Percentiles rank a stretch among this genome's conserved stretches.
Conservation (phyloP, 2,888 invertebrate genomes). For the Isoperla grammatica region DNA sequence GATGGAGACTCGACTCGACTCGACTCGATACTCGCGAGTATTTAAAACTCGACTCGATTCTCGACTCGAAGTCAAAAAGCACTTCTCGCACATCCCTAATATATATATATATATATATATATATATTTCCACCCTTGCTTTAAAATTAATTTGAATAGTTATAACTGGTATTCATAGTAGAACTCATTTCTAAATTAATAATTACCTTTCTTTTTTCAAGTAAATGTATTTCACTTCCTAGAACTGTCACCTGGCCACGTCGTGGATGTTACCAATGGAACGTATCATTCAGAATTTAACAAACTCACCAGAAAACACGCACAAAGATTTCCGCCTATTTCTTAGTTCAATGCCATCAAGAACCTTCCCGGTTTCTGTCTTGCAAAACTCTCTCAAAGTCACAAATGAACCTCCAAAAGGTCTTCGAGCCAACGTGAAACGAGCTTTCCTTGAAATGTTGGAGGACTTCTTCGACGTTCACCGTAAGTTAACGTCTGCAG, state of each 20-base stretch:
- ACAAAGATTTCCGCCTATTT: conserved; percentile 72
- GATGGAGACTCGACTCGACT: too few species aligned
- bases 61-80: too few species aligned
- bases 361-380: conserved; percentile 81
- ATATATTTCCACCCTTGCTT: too few species aligned
- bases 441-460: conserved; percentile 72
- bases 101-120: too few species aligned
- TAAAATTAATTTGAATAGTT: too few species aligned
- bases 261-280: conserved; percentile 87
- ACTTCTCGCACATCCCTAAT: too few species aligned
- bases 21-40: too few species aligned
- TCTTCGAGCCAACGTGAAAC: conserved; percentile 77
- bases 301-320: conserved; percentile 58
- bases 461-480: conserved; percentile 77
- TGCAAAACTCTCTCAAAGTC: conserved; percentile 90
- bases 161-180: too few species aligned
- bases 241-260: conserved; percentile 90
- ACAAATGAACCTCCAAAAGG: conserved; percentile 95
- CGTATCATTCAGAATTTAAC: conserved; percentile 66
- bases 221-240: conserved; percentile 49
- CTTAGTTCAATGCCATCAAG: conserved; percentile 86
- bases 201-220: conserved; percentile 84
- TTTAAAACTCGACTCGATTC: too few species aligned
- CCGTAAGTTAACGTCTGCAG: conserved; percentile 45
- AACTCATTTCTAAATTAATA: too few species aligned